Evolutionary conservation across 2,888 invertebrate genomes (phyloP).

Genomic region (Amphipyra berbera): DNA sequence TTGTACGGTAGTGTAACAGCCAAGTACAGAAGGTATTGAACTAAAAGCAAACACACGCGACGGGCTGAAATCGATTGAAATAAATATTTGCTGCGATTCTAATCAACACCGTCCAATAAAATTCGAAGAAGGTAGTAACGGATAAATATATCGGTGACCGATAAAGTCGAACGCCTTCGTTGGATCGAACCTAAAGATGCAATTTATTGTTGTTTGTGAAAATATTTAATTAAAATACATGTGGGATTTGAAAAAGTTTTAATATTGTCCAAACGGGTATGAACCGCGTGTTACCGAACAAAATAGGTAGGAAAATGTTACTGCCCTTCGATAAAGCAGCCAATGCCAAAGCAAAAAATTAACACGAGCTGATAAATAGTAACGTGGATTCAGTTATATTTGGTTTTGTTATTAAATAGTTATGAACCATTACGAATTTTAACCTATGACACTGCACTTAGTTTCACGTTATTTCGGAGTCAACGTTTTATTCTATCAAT

Average conservation of each 20-base stretch:
- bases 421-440: slow-evolving; percentile 4
- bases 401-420: slow-evolving; percentile 9
- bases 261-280: not conserved
- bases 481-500: not conserved
- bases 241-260: too few species aligned
- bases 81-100: too few species aligned
- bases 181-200: too few species aligned
- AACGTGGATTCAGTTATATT: not conserved
- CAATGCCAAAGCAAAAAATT: slow-evolving; percentile 33
- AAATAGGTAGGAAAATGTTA: slow-evolving; percentile 12
- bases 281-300: not conserved
- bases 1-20: slow-evolving; percentile 7
- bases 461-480: slow-evolving; percentile 4
- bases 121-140: too few species aligned
- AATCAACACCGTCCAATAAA: too few species aligned
- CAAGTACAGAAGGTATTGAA: slow-evolving; percentile 11
- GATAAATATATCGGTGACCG: too few species aligned
- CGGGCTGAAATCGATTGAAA: not conserved
- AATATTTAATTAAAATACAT: too few species aligned
- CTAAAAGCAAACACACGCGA: not conserved
- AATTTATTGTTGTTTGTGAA: too few species aligned
- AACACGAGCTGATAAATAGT: not conserved
- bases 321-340: slow-evolving; percentile 30
- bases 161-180: too few species aligned
- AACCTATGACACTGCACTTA: slow-evolving; percentile 22